Evolutionary conservation across 2,113 vertebrate species (phyloP).

Genomic region (Anseranas semipalmata): DNA sequence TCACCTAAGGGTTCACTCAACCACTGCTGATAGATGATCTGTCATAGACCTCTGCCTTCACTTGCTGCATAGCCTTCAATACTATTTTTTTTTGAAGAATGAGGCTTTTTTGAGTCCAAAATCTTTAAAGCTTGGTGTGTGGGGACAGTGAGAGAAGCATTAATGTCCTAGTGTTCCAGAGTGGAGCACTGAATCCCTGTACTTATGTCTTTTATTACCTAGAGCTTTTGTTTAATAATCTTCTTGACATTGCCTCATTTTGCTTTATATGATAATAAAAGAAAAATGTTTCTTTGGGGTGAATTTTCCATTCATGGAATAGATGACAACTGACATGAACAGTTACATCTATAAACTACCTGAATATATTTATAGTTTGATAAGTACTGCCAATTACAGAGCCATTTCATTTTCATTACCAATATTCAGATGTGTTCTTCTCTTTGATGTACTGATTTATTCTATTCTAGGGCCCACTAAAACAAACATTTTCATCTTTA

Average conservation of each 20-base stretch:
- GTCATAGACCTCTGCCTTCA: background rate
- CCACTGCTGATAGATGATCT: background rate
- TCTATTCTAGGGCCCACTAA: background rate
- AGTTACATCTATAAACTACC: background rate
- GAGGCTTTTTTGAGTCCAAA: background rate
- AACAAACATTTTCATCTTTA: background rate
- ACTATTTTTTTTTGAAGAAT: background rate
- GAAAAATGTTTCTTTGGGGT: background rate
- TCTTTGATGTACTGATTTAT: background rate
- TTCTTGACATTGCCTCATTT: background rate
- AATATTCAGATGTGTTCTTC: background rate
- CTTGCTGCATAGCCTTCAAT: background rate
- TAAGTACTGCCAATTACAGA: background rate
- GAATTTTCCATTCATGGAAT: background rate
- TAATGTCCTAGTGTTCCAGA: background rate
- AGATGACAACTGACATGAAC: background rate
- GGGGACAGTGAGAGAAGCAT: background rate
- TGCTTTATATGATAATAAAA: background rate
- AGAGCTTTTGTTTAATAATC: background rate
- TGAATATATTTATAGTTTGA: background rate
- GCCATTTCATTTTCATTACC: background rate
- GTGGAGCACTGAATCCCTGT: background rate
- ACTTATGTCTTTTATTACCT: background rate
- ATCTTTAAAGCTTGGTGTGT: background rate
- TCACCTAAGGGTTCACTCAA: background rate